Evolutionary conservation across 2,797 vertebrate genomes (phyloP).

Genomic region (Mus caroli): DNA sequence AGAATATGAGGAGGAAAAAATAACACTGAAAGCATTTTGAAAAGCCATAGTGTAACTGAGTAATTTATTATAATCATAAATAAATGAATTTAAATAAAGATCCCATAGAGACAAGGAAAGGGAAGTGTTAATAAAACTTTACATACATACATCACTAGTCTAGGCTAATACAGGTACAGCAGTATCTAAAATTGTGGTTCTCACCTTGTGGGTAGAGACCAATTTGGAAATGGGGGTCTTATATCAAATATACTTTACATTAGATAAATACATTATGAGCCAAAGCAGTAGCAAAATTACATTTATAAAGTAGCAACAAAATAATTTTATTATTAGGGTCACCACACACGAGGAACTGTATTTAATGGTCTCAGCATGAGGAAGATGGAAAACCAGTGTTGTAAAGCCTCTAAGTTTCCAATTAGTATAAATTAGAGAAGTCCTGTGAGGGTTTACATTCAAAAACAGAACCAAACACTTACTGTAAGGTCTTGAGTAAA

Average conservation of each 20-base stretch:
- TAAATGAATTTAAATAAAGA: background rate
- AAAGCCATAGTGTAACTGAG: background rate
- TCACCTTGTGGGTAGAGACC: background rate
- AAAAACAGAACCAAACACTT: background rate
- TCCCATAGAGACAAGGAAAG: background rate
- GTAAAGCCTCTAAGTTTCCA: background rate
- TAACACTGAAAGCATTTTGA: background rate
- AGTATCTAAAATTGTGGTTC: background rate
- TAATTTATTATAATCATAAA: background rate
- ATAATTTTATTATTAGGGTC: background rate
- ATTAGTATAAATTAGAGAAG: slow-evolving; percentile 5
- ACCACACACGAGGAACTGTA: background rate
- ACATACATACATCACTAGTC: background rate
- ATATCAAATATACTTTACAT: background rate
- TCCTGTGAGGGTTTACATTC: background rate
- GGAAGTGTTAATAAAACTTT: background rate
- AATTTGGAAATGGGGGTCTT: background rate
- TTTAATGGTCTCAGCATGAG: background rate
- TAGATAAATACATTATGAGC: background rate
- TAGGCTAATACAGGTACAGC: background rate
- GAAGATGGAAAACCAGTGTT: too few relatives aligned
- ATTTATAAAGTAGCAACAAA: background rate
- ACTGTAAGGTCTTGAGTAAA: background rate
- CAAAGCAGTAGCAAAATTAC: background rate
- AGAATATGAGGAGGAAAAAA: background rate